Evolutionary conservation across 2,797 vertebrate species (phyloP).

Genomic region (Podarcis siculus): DNA sequence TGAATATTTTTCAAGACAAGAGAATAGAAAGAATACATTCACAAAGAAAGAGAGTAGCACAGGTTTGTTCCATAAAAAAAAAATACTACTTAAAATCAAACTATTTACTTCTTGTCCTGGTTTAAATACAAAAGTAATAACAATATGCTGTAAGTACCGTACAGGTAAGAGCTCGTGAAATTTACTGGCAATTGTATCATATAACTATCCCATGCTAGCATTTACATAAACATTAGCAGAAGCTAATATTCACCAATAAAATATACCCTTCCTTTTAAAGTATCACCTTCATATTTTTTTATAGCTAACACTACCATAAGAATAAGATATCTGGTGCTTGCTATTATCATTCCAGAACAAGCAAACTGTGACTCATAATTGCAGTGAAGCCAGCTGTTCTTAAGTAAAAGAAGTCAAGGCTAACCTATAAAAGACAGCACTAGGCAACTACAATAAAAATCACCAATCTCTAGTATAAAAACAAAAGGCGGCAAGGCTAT

Average conservation of each 20-base stretch:
- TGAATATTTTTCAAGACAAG: not conserved
- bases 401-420: conserved; percentile 14
- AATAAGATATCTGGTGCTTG: conserved; percentile 3
- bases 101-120: not conserved
- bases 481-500: not conserved
- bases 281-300: not conserved
- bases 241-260: not conserved
- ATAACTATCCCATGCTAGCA: not conserved
- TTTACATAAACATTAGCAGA: not conserved
- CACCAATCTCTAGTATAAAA: not conserved
- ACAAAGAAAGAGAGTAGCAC: not conserved
- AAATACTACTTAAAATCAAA: not conserved
- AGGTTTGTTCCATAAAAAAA: not conserved
- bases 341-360: conserved; percentile 30
- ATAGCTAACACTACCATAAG: not conserved
- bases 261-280: not conserved
- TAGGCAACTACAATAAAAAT: not conserved
- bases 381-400: conserved; percentile 29
- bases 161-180: not conserved
- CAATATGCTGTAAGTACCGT: not conserved
- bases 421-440: conserved; percentile 13
- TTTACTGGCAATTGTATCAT: not conserved
- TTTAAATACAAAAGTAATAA: not conserved
- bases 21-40: not conserved
- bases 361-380: conserved; percentile 41